Evolutionary conservation across 2,113 vertebrate genomes (phyloP).

Genomic region (Proteles cristata): DNA sequence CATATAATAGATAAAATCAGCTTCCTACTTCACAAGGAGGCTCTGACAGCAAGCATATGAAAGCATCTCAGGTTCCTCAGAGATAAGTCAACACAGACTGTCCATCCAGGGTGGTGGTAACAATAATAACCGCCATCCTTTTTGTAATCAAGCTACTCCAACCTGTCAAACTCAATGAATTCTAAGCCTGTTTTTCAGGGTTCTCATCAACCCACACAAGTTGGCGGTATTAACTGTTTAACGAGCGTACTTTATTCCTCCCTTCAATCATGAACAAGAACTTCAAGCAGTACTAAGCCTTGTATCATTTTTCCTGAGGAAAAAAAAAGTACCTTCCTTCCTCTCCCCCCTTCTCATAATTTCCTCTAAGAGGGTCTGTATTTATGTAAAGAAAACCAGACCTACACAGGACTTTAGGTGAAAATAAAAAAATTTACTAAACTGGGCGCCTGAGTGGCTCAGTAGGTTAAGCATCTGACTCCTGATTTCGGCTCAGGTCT

Average conservation of each 20-base stretch:
- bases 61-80: constrained; percentile 38
- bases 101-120: neutral
- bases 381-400: constrained; percentile 34
- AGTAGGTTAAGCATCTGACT: too few species aligned
- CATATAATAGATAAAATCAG: constrained; percentile 28
- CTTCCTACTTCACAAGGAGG: constrained; percentile 1
- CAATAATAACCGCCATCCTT: constrained; percentile 21
- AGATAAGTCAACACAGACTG: constrained; percentile 16
- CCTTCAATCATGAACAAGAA: constrained; percentile 49
- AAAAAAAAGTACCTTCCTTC: neutral
- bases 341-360: constrained; percentile 19
- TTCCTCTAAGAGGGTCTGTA: neutral
- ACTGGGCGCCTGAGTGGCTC: too few species aligned
- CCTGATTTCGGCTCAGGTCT: too few species aligned
- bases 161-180: constrained; percentile 42
- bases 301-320: constrained; percentile 46
- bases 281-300: constrained; percentile 7
- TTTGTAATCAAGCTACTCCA: constrained; percentile 44
- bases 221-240: neutral
- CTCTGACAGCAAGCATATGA: constrained; percentile 48
- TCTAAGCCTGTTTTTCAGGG: constrained; percentile 61
- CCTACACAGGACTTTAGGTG: neutral
- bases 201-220: constrained; percentile 3
- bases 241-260: neutral
- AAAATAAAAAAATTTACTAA: constrained; percentile 11